Base-by-base conservation (phyloP, 2,888 invertebrate species). In the Scaptomyza cyrtandrae region DNA sequence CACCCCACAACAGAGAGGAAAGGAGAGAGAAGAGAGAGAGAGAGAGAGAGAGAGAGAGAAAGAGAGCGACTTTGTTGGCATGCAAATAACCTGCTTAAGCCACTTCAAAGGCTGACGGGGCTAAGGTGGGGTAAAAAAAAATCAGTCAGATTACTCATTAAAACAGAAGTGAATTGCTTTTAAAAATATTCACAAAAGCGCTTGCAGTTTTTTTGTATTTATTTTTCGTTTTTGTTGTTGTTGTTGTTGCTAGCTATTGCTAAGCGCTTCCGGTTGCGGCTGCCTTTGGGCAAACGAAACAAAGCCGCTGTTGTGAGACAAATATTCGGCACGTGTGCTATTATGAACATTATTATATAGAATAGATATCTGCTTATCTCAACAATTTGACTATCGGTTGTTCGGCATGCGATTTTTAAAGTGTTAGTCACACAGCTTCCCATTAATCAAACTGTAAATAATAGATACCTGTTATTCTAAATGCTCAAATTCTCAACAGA, bases 81-180 rank as follows among this genome's bases (percentile, higher is more conserved):
- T 85, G 76, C 71, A 80, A 86, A 86, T 86, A 61, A 80, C 80
- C 79, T 82, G 80, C 35, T 86, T 82, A 86, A 71, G 14, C 41
- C 48, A 16, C 29, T 45, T n/a, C 6, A 37, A 41, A 19, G 48
- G 24, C n/a, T n/a, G 11, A n/a, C 49, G 13, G 7, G 24, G 57
- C 14, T 39, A n/a, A 7, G 35, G 29, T 46, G 48, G 9, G 46
- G 56, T n/a, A n/a, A n/a, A n/a, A n/a, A n/a, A n/a, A n/a, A n/a
- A n/a, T n/a, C n/a, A 52, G 45, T 62, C 50, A 48, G 63, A 59
- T 59, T 74, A 67, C 64, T 72, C 71, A 82, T 74, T 74, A 69
- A 71, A 79, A 71, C 59, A 54, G 53, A 65, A 66, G 61, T 65
- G 55, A 73, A 67, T 55, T 70, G 69, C 68, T 68, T 77, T 78